Conservation (phyloP, 37 sponge, comb jelly and placozoan species). For the Theonella swinhoei region DNA sequence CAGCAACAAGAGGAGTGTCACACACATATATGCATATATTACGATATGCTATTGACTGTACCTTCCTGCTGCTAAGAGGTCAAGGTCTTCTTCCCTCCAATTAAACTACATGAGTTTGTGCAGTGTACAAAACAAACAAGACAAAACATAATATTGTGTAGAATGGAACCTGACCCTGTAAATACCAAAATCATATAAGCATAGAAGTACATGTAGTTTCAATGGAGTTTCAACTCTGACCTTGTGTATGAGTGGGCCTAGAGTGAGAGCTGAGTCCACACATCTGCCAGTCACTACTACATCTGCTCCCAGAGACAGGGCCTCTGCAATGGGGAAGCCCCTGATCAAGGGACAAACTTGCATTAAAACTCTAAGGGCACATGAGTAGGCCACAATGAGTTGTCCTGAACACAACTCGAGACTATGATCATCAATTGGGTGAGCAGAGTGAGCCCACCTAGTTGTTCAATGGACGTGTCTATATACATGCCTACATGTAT, state of each 20-base stretch:
- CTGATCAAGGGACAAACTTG: constrained; percentile 34
- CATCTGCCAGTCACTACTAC: constrained; percentile 96
- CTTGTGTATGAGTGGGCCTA: constrained; percentile 95
- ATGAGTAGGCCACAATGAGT: neutral
- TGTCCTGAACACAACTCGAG: too few relatives aligned
- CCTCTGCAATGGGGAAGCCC: constrained; percentile 89
- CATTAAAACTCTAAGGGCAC: neutral
- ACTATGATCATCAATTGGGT: too few relatives aligned
- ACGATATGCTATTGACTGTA: constrained; percentile 8
- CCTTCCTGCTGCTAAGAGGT: constrained; percentile 88
- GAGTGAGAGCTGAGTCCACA: constrained; percentile 92
- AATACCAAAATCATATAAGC: neutral
- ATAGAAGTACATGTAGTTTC: neutral
- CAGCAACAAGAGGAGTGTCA: neutral
- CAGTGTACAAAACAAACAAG: too few relatives aligned
- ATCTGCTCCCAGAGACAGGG: constrained; percentile 89
- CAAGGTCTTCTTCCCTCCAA: constrained; percentile 73
- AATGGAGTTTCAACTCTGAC: too few relatives aligned
- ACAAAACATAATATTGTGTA: too few relatives aligned
- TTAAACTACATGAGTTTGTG: constrained; percentile 89
- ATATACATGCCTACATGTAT: too few relatives aligned
- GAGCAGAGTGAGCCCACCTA: too few relatives aligned
- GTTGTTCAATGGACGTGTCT: too few relatives aligned
- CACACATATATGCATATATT: constrained; percentile 4
- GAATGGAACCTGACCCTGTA: too few relatives aligned